Percentiles rank a stretch among this genome's conserved stretches.
These are phyloP conservation scores for Rynchops niger DNA, from an alignment of 2,113 vertebrate genomes.

Conservation along the genomic window DNA sequence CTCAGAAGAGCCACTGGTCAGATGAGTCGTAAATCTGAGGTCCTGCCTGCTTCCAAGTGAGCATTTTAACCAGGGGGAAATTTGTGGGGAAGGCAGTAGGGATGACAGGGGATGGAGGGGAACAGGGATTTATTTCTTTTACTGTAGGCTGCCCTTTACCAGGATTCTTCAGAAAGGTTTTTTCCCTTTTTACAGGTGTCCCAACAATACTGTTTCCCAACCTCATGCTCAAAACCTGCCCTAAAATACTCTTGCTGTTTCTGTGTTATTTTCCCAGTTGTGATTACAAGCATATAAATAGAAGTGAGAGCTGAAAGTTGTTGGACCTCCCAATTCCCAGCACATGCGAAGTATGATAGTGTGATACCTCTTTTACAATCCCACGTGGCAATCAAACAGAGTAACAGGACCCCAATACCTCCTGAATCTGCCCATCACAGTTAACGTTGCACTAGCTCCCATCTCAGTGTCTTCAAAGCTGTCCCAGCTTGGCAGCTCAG, in stretches of 20 bases:
- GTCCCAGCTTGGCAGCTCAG: neutral
- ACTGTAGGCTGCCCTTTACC: neutral
- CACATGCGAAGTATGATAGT: accelerated
- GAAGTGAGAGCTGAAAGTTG: neutral
- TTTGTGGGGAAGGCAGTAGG: neutral
- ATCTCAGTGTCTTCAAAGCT: neutral
- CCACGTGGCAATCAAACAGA: neutral
- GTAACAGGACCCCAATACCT: accelerated
- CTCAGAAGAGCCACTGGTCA: neutral
- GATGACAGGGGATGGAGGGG: neutral
- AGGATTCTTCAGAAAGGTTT: neutral
- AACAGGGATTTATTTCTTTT: neutral
- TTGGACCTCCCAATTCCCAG: neutral
- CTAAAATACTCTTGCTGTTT: neutral
- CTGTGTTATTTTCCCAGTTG: neutral
- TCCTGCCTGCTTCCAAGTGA: neutral
- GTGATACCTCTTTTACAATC: accelerated
- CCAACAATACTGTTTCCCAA: neutral
- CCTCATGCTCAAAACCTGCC: neutral
- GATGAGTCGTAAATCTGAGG: neutral
- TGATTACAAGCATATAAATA: neutral
- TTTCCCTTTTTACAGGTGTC: neutral
- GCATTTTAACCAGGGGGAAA: neutral
- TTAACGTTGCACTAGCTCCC: neutral
- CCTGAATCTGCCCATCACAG: neutral